Base-by-base conservation (phyloP, 2,113 vertebrate species). In the Gobiocypris rarus region DNA sequence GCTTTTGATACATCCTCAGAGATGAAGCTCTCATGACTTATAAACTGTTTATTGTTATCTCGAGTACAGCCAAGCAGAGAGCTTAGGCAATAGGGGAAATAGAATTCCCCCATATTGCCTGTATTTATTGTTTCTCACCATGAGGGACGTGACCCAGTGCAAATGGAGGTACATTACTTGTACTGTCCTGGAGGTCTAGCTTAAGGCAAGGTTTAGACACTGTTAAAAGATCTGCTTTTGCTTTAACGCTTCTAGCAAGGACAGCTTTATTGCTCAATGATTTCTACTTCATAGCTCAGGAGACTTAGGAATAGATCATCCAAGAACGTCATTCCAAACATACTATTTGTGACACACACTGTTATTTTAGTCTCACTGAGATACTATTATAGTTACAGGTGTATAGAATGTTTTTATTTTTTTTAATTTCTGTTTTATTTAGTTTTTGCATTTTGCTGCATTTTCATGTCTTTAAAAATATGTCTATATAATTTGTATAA, bases 31-130 rank as follows among this genome's bases (percentile, higher is more conserved):
- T 84, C 73, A 38, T 50, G 50, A 22, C 45, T 65, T 76, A 67
- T 50, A 77, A 38, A 77, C 59, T 31, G 43, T 84, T 84, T 58
- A 56, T 54, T 28, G 59, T 69, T 84, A 67, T 77, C 74, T 77
- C 1, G 2, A 34, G 38, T 65, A 76, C 83, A 56, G 19, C 58
- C 59, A 63, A n/a, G 73, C n/a, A 1, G 6, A 24, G 56, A 22
- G 43, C 19, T 69, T 56, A 15, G 26, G 73, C 26, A 52, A 52
- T 22, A 50, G 78, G 61, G 78, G 59, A 67, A 81, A 65, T 81
- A 34, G 26, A 67, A 81, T 48, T 81, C 78, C 43, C 59, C 22
- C 61, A 34, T 65, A 67, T 81, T 34, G 28, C 28, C 13, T 17
- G 2, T 56, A 54, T 81, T 52, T 69, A 69, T 54, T 81, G 45